Conservation (phyloP, 2,797 vertebrate species). For the Hylomyscus alleni region DNA sequence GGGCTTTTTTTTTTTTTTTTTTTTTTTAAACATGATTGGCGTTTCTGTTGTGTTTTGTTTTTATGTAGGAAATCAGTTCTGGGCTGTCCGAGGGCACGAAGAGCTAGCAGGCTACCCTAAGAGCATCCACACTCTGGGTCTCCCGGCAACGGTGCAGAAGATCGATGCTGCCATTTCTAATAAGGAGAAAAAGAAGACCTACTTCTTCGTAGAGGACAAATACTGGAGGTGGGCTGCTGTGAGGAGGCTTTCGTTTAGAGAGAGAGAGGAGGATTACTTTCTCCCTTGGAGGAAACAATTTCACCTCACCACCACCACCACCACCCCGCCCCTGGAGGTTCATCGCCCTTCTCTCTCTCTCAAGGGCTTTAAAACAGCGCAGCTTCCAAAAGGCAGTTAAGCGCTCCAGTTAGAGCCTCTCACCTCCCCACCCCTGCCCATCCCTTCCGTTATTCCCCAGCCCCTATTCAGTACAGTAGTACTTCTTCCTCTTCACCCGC, state of each 20-base stretch:
- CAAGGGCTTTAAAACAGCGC: background rate
- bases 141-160: conserved; percentile 88
- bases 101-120: conserved; percentile 89
- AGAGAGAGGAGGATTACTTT: background rate
- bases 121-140: conserved; percentile 88
- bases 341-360: background rate
- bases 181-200: conserved; percentile 87
- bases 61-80: conserved; percentile 87
- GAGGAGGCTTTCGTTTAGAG: background rate
- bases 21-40: background rate
- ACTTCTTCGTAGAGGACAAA: conserved; percentile 89
- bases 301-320: no score
- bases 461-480: no score
- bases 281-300: background rate
- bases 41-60: background rate
- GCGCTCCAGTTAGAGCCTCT: no score
- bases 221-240: conserved; percentile 91
- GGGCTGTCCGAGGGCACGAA: conserved; percentile 90
- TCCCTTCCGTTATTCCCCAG: background rate
- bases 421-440: background rate
- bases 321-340: no score
- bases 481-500: no score
- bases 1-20: background rate
- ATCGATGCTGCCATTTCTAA: conserved; percentile 91
- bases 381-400: no score